Conservation (phyloP, 2,888 invertebrate genomes). For the Zonitis immaculata region DNA sequence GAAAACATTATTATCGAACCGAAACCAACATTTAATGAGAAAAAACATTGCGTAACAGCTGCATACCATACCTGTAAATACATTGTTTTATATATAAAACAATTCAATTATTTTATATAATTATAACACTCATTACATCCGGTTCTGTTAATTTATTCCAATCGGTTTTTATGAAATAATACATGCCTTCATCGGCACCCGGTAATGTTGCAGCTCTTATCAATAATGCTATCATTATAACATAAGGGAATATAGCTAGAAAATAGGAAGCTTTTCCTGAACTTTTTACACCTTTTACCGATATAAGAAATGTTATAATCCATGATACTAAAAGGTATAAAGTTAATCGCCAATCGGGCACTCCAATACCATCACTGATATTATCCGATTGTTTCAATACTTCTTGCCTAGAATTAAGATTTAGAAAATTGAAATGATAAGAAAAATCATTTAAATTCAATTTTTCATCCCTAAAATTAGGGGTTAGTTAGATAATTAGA, state of each 20-base stretch:
- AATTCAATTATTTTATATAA: too few species aligned
- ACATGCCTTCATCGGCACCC: constrained; percentile 71
- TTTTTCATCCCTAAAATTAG: too few species aligned
- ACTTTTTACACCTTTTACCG: constrained; percentile 69
- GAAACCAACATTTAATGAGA: constrained; percentile 69
- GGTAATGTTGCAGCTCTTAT: constrained; percentile 61
- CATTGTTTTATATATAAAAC: too few species aligned
- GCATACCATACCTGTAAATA: constrained; percentile 55
- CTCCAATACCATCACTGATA: constrained; percentile 49
- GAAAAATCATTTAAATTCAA: too few species aligned
- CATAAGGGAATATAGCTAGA: constrained; percentile 81
- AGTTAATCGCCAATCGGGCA: constrained; percentile 65
- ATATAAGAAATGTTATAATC: constrained; percentile 63
- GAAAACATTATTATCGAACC: constrained; percentile 76
- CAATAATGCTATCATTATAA: constrained; percentile 69
- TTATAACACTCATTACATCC: too few species aligned
- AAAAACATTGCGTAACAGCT: constrained; percentile 75
- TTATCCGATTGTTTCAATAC: constrained; percentile 37
- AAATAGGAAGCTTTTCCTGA: constrained; percentile 83
- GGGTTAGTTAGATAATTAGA: too few species aligned
- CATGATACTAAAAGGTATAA: constrained; percentile 64
- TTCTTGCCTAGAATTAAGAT: constrained; percentile 12
- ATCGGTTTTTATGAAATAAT: constrained; percentile 74
- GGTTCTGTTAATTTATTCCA: constrained; percentile 74
- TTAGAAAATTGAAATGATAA: too few species aligned